Evolutionary conservation across 2,797 vertebrate genomes (phyloP).

Genomic region (Acipenser oxyrinchus): DNA sequence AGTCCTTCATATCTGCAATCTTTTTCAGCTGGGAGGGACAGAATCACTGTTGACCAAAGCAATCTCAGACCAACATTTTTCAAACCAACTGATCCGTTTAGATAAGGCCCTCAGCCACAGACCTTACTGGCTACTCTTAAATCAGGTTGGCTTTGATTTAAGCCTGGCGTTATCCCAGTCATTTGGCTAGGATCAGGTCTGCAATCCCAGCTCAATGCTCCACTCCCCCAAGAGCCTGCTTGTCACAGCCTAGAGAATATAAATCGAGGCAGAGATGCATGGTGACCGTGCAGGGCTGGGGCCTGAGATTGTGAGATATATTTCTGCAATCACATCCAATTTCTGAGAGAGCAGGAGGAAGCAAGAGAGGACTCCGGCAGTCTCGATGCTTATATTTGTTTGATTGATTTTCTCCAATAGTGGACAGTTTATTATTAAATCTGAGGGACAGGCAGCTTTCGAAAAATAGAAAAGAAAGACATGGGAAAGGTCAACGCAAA

Average conservation of each 20-base stretch:
- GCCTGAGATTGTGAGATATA: background rate
- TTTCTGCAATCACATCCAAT: background rate
- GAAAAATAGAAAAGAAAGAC: background rate
- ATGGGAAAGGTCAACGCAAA: background rate
- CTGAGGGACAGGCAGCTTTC: background rate
- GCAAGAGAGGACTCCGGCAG: background rate
- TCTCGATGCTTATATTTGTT: background rate
- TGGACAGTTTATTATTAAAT: conserved; percentile 3
- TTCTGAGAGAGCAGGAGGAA: conserved; percentile 1
- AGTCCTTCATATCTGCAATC: too few species aligned
- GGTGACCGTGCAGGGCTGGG: background rate
- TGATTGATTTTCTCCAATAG: conserved; percentile 2
- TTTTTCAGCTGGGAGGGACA: too few species aligned
- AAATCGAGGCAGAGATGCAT: background rate
- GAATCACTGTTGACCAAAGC: too few species aligned
- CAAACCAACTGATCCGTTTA: too few species aligned
- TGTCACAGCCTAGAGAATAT: background rate
- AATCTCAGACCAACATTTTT: too few species aligned
- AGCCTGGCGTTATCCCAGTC: background rate
- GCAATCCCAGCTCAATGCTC: background rate
- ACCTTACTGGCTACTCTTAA: background rate
- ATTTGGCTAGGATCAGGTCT: background rate
- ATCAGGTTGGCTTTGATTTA: background rate
- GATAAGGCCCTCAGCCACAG: too few species aligned
- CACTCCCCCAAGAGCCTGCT: background rate